Base-by-base conservation (phyloP, 2,797 vertebrate species). In the Parambassis ranga region DNA sequence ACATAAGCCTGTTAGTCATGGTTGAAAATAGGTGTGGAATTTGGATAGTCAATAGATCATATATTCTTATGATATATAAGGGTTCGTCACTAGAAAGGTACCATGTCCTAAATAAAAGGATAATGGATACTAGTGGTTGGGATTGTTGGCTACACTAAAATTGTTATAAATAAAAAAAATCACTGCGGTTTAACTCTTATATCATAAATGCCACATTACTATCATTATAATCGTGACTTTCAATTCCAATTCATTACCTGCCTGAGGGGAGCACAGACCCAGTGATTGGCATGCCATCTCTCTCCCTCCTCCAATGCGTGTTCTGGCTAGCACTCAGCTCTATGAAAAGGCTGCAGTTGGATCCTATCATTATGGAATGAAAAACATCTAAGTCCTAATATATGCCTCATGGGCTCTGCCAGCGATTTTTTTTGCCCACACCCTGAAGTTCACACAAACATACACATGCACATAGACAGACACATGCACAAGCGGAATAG, bases 311-410 rank as follows among this genome's bases (percentile, higher is more conserved):
- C 36, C 31, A 10, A 65, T 85, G 24, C 88, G 66, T 90, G 89
- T 90, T 64, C 78, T 83, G 86, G 83, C 91, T 85, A 77, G 87
- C 70, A 70, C 42, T 67, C 35, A 55, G 65, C 4, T 1, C 53
- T 58, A 44, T 69, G 77, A 65, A 65, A 76, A 77, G 58, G 18
- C 77, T 85, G 52, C 73, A 78, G 49, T 79, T 83, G 84, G 78
- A 87, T 89, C 87, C 88, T 88, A 89, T 92, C 87, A 90, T 93
- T 89, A 88, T 77, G 84, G 89, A 88, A 92, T 89, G 87, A 91
- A 82, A 91, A 89, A 87, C 87, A 91, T 87, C 75, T 86, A 80
- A 75, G 62, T 69, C 76, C 52, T 86, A 82, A 87, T 85, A 82
- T 74, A 71, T 86, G 71, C 82, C 87, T 87, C 61, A 80, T 77